These are phyloP conservation scores for Cydia splendana DNA, from an alignment of 1,140 invertebrate species.

Conservation along the genomic window DNA sequence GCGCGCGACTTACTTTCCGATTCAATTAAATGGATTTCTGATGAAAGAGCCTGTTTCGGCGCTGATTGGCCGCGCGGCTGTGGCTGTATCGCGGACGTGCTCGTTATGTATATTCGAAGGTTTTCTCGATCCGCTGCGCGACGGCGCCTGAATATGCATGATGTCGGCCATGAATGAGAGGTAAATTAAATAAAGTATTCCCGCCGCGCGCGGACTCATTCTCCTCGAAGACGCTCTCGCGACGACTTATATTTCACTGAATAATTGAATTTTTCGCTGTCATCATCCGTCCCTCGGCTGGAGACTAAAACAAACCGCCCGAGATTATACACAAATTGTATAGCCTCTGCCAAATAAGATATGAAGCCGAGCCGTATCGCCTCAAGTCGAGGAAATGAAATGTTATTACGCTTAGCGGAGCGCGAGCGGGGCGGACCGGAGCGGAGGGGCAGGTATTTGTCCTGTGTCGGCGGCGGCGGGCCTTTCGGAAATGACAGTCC, in stretches of 20 bases:
- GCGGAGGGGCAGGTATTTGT: background rate
- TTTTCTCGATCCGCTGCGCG: conserved; percentile 11
- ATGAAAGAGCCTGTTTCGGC: background rate
- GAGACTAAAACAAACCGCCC: conserved; percentile 20
- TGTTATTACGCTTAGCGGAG: conserved; percentile 22
- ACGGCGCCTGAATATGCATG: conserved; percentile 26
- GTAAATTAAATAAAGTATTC: conserved; percentile 31
- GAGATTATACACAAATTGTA: conserved; percentile 26
- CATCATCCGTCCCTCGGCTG: conserved; percentile 23
- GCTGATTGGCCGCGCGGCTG: background rate
- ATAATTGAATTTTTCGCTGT: conserved; percentile 31
- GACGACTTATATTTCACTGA: conserved; percentile 18
- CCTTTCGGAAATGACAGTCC: background rate
- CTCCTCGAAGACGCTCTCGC: background rate
- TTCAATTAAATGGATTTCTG: background rate
- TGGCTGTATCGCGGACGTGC: background rate
- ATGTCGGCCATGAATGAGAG: conserved; percentile 17
- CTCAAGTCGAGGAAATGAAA: conserved; percentile 31
- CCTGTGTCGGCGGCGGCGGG: background rate
- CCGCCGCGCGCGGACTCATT: background rate
- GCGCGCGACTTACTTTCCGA: background rate
- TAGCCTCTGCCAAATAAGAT: conserved; percentile 26
- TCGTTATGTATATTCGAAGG: conserved; percentile 11
- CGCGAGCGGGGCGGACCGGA: background rate
- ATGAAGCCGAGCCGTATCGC: conserved; percentile 31